Percentiles rank a stretch among this genome's conserved stretches.
phyloP scores from a whole-genome alignment of 2,888 invertebrate genomes.

The Yponomeuta malinellus region DNA sequence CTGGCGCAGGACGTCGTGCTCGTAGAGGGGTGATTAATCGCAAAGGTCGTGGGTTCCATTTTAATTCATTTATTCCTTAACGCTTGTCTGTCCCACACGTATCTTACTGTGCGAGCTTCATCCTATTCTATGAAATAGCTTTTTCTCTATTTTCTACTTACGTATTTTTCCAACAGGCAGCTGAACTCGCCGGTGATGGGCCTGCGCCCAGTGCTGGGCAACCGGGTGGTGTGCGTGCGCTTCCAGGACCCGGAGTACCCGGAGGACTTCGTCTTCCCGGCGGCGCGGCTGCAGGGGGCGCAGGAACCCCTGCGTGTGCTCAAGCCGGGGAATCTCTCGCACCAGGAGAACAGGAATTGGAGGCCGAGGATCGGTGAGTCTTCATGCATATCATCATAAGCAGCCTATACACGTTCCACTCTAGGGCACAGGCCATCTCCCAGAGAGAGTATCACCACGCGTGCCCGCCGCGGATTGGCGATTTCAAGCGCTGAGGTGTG shows the following conservation, averaged over 20 bases:
- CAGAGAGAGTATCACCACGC: no score
- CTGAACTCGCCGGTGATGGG: constrained; percentile 84
- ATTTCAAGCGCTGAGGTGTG: no score
- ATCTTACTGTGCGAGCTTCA: no score
- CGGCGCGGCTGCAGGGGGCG: constrained; percentile 79
- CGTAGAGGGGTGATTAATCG: constrained; percentile 75
- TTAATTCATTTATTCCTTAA: no score
- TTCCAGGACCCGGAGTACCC: constrained; percentile 88
- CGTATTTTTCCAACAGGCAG: constrained; percentile 45
- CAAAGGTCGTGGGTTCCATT: no score
- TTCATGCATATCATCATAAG: background rate
- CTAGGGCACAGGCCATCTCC: no score
- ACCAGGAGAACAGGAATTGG: constrained; percentile 82
- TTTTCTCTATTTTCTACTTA: no score
- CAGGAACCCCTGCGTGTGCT: constrained; percentile 84
- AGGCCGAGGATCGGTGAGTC: constrained; percentile 82
- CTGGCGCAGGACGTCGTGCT: constrained; percentile 81
- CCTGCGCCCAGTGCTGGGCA: constrained; percentile 76
- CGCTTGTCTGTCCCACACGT: no score
- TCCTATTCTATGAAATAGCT: no score
- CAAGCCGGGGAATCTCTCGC: constrained; percentile 83
- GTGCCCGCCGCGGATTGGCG: no score
- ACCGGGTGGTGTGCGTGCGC: constrained; percentile 79
- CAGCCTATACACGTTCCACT: no score
- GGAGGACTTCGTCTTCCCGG: constrained; percentile 85